A percentile compares a stretch with the other conserved stretches of the same genome.
Evolutionary conservation across 2,888 invertebrate species (phyloP).

Genomic region (Patella caerulea): DNA sequence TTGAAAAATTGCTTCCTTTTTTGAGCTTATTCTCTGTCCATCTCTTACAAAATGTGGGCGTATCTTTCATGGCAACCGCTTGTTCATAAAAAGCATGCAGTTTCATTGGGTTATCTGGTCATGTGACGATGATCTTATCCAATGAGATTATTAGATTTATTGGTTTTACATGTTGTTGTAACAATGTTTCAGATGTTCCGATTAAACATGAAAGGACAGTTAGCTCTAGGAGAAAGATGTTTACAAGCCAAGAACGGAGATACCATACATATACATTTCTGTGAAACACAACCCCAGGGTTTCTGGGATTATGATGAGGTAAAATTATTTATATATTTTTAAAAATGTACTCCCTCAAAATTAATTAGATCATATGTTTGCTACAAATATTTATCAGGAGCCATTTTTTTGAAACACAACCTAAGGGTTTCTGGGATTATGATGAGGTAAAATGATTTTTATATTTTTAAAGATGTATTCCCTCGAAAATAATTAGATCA

Average conservation of each 20-base stretch:
- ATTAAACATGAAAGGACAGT: slow-evolving; percentile 92
- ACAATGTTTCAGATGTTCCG: slow-evolving; percentile 81
- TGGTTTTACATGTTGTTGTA: neutral
- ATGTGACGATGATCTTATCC: too few species aligned
- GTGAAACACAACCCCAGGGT: slow-evolving; percentile 91
- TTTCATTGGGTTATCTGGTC: too few species aligned
- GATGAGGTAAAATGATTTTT: slow-evolving; percentile 76
- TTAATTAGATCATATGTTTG: neutral
- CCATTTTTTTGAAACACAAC: slow-evolving; percentile 76
- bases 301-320: slow-evolving; percentile 92
- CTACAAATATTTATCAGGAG: neutral
- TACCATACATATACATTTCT: slow-evolving; percentile 91
- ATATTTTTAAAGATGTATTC: neutral
- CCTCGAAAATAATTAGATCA: neutral
- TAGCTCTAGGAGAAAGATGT: slow-evolving; percentile 96
- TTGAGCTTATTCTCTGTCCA: too few species aligned
- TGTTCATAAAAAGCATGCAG: too few species aligned
- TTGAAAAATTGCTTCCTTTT: too few species aligned
- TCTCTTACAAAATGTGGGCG: too few species aligned
- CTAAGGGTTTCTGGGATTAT: slow-evolving; percentile 95
- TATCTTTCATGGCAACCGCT: too few species aligned
- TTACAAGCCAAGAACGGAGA: slow-evolving; percentile 86
- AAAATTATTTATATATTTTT: slow-evolving; percentile 23
- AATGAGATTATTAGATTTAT: neutral
- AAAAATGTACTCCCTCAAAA: neutral